Conservation (phyloP, 2,797 vertebrate species). For the Sebastes alutus region DNA sequence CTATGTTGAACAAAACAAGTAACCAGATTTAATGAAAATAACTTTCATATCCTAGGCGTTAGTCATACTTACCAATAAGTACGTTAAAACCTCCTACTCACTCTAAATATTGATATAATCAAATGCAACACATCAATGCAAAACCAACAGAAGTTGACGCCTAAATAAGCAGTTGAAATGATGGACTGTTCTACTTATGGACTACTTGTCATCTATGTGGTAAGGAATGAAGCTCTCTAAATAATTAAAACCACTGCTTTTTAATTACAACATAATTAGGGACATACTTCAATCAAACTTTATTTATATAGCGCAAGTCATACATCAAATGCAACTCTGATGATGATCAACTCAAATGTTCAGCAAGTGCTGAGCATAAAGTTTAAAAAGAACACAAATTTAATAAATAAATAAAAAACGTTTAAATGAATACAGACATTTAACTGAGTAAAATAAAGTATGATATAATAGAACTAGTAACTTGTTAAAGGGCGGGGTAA, state of each 20-base stretch:
- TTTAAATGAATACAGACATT: too few relatives aligned
- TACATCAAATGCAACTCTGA: too few relatives aligned
- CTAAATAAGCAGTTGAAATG: not conserved
- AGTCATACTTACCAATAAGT: not conserved
- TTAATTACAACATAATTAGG: not conserved
- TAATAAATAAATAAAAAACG: too few relatives aligned
- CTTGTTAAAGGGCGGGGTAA: fast-evolving
- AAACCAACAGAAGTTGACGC: not conserved
- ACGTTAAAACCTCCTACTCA: not conserved
- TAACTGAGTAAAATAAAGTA: too few relatives aligned
- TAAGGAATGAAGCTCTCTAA: not conserved
- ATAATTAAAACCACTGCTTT: not conserved
- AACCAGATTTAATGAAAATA: not conserved
- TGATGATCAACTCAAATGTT: too few relatives aligned
- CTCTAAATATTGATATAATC: not conserved
- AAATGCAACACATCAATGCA: not conserved
- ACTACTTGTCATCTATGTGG: not conserved
- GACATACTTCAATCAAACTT: too few relatives aligned
- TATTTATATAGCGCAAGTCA: too few relatives aligned
- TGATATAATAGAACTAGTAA: too few relatives aligned
- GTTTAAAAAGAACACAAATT: too few relatives aligned
- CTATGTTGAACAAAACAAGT: not conserved
- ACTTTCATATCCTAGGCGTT: not conserved
- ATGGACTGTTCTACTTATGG: not conserved
- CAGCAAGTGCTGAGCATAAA: too few relatives aligned